Conservation (phyloP, 2,888 invertebrate genomes). For the Holacanthella duospinosa region DNA sequence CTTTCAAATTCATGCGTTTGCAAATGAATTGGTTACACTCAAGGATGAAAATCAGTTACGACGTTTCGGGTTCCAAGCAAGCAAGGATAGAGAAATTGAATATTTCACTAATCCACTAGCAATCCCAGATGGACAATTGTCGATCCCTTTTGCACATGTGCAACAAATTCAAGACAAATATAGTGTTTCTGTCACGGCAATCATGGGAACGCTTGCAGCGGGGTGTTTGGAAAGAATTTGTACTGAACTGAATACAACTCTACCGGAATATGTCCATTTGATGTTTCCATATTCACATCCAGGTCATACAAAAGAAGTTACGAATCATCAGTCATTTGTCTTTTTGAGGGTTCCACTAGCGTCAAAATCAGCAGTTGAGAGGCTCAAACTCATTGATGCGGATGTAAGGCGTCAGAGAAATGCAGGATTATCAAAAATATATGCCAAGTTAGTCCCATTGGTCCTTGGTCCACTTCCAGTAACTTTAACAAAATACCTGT, state of each 20-base stretch:
- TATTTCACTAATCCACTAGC: not conserved
- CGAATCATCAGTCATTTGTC: conserved; percentile 10
- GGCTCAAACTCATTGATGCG: conserved; percentile 3
- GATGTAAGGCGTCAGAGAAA: conserved; percentile 1
- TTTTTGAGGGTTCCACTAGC: conserved; percentile 7
- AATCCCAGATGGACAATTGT: not conserved
- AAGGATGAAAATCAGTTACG: not conserved
- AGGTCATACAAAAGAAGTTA: conserved; percentile 7
- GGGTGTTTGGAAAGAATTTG: not conserved
- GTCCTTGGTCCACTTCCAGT: conserved; percentile 7
- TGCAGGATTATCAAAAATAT: conserved; percentile 4
- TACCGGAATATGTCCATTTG: conserved; percentile 1
- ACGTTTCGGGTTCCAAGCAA: not conserved
- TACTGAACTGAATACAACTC: not conserved
- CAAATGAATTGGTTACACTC: not conserved
- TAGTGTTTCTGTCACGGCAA: not conserved
- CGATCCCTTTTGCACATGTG: not conserved
- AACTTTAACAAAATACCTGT: not conserved
- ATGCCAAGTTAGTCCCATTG: not conserved
- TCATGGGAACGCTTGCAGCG: not conserved
- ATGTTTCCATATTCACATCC: conserved; percentile 13
- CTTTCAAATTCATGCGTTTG: not conserved
- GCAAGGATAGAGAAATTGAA: not conserved
- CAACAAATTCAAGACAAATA: not conserved
- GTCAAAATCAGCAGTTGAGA: not conserved